These are phyloP conservation scores for Cinclus mexicanus DNA, from an alignment of 2,113 vertebrate species.

Conservation along the genomic window DNA sequence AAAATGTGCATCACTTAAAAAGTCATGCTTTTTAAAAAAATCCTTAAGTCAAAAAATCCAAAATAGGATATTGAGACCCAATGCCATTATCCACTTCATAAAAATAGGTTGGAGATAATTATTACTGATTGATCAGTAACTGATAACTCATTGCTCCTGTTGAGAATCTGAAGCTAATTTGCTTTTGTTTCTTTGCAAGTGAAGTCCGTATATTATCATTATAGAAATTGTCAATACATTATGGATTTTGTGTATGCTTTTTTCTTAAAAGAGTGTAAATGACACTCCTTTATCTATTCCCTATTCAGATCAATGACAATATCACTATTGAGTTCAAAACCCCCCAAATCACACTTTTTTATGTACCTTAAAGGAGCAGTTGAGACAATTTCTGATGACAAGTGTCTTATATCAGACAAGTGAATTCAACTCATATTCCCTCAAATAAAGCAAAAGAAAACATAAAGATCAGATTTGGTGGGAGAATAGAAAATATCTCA, in stretches of 20 bases:
- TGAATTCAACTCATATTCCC: rapidly evolving
- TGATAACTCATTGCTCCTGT: neutral
- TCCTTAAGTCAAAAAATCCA: neutral
- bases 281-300: neutral
- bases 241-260: neutral
- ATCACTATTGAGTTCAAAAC: neutral
- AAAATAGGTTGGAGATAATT: neutral
- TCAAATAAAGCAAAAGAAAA: neutral
- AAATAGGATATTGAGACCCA: neutral
- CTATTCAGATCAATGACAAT: neutral
- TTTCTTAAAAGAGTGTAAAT: neutral
- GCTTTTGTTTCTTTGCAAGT: neutral
- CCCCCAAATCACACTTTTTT: rapidly evolving
- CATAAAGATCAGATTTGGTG: neutral
- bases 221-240: neutral
- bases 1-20: neutral
- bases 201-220: neutral
- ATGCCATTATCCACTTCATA: neutral
- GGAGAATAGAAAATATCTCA: neutral
- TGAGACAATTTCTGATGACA: neutral
- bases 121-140: neutral
- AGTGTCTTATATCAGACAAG: neutral
- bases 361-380: neutral
- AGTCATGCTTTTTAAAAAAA: neutral
- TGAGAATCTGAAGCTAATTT: neutral